A percentile compares a stretch with the other conserved stretches of the same genome.
phyloP scores from a whole-genome alignment of 2,888 invertebrate genomes.

The Omphaloscelis lunosa region DNA sequence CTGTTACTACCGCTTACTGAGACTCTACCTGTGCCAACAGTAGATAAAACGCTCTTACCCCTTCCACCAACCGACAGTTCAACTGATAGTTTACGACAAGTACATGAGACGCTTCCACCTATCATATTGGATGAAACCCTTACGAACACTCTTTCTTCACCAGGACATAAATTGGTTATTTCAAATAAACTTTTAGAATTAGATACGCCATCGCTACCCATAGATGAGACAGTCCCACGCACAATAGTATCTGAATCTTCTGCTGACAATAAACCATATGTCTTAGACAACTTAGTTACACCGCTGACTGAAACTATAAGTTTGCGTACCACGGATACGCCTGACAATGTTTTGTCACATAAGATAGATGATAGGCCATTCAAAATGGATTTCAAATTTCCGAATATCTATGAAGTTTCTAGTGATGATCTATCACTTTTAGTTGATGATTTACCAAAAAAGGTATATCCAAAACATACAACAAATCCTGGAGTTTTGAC shows the following conservation, averaged over 20 bases:
- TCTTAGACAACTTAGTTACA: constrained; percentile 11
- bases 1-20: neutral
- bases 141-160: neutral
- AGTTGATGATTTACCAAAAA: neutral
- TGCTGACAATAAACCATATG: constrained; percentile 5
- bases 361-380: neutral
- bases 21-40: too few relatives aligned
- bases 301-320: neutral
- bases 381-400: constrained; percentile 14
- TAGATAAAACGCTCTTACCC: too few relatives aligned
- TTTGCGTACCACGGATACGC: neutral
- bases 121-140: neutral
- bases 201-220: neutral
- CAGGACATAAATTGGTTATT: neutral
- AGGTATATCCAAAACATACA: too few relatives aligned
- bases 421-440: neutral
- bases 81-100: neutral
- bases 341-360: neutral
- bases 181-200: neutral
- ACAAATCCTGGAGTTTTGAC: neutral
- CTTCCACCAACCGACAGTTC: neutral
- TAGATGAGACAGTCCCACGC: neutral
- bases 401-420: neutral
- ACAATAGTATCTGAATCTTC: neutral
- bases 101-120: neutral